Percentiles rank a stretch among this genome's conserved stretches.
Evolutionary conservation across 2,113 vertebrate species (phyloP).

Genomic region (Boulengeromyrus knoepffleri): DNA sequence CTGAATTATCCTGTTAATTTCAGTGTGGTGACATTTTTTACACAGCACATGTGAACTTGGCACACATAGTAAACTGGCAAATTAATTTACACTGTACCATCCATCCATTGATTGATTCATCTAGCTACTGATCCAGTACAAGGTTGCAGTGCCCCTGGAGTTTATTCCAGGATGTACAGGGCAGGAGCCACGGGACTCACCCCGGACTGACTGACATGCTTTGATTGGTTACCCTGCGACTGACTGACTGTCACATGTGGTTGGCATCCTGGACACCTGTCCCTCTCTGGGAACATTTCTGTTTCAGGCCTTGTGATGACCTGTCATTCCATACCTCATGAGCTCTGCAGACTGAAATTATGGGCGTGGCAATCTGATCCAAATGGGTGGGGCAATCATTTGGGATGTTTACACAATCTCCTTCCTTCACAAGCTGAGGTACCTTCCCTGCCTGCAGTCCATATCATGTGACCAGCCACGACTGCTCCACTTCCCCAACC

Average conservation of each 20-base stretch:
- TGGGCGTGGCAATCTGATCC: background rate
- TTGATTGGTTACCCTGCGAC: background rate
- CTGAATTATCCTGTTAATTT: background rate
- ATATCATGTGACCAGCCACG: background rate
- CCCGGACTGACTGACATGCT: background rate
- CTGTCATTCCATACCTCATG: background rate
- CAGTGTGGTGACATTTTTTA: background rate
- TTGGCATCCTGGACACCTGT: background rate
- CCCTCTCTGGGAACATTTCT: background rate
- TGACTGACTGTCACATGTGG: background rate
- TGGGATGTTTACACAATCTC: background rate
- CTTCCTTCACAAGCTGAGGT: background rate
- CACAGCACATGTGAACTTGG: background rate
- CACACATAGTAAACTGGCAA: background rate
- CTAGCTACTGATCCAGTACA: background rate
- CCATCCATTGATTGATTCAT: background rate
- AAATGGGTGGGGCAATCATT: background rate
- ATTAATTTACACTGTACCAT: background rate
- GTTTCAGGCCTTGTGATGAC: background rate
- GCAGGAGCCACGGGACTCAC: background rate
- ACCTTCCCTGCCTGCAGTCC: background rate
- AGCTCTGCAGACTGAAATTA: background rate
- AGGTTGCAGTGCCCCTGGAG: background rate
- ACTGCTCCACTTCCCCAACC: background rate
- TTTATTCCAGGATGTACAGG: background rate